Percentiles rank a stretch among this genome's conserved stretches.
These are phyloP conservation scores for Botia almorhae DNA, from an alignment of 2,797 vertebrate species.

Conservation along the genomic window DNA sequence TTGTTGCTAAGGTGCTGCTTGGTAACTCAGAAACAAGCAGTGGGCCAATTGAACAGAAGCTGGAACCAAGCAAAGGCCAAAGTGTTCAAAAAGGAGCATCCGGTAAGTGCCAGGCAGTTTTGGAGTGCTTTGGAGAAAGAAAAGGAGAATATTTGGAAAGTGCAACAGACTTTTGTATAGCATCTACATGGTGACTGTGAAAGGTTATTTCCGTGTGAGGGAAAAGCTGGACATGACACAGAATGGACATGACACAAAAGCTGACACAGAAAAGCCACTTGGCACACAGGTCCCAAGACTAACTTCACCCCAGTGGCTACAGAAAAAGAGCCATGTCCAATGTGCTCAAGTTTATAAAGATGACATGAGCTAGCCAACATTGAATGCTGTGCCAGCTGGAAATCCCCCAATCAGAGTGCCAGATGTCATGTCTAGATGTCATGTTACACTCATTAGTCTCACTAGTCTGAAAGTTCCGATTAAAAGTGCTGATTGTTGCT, in stretches of 20 bases:
- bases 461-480: background rate
- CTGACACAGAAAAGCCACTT: conserved; percentile 60
- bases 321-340: conserved; percentile 62
- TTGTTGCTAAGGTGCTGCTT: conserved; percentile 69
- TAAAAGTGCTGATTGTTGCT: background rate
- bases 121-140: conserved; percentile 42
- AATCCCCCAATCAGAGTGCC: background rate
- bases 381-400: conserved; percentile 38
- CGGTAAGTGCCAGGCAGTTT: background rate
- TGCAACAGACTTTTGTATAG: conserved; percentile 28
- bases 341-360: conserved; percentile 52
- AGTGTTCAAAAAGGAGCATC: too few relatives aligned
- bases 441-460: conserved; percentile 5
- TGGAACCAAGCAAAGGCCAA: background rate
- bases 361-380: conserved; percentile 50
- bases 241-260: background rate
- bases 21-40: conserved; percentile 70
- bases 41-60: conserved; percentile 44
- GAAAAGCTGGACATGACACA: conserved; percentile 61
- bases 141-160: conserved; percentile 17
- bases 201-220: conserved; percentile 59
- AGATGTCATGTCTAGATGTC: background rate
- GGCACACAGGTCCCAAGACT: conserved; percentile 64
- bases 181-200: conserved; percentile 3
- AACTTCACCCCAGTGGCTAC: conserved; percentile 54